Base-by-base conservation (phyloP, 2,888 invertebrate genomes). In the Tiliacea citrago region DNA sequence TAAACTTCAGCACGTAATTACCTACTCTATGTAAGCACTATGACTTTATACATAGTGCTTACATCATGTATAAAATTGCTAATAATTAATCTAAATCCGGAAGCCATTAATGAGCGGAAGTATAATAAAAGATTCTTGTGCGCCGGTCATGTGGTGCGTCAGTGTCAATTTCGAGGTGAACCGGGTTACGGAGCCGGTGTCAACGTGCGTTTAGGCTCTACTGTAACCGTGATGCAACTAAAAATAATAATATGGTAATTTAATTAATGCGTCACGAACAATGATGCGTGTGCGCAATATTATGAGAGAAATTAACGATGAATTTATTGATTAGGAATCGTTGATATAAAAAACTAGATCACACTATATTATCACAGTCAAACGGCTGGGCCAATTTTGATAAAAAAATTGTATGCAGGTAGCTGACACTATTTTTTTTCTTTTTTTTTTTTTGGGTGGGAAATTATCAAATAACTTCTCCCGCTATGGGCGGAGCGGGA, bases 141-240 rank as follows among this genome's bases (percentile, higher is more conserved):
- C 71, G 65, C 73, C 42, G 58, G 73, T 74, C 73, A 72, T 82
- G 78, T 77, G 71, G 75, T 71, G 49, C 74, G 53, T 70, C 88
- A 91, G 89, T 91, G 91, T 85, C 89, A 81, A 68, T 60, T 60
- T 35, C 88, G 86, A 91, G 91, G 91, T 83, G 61, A 91, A 79
- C 91, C 0, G 66, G 87, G 57, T 51, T 65, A 49, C 45, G 39
- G 35, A 21, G 79, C 74, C 60, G 62, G 60, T 79, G 79, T 79
- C 83, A 81, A 75, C 74, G 45, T 49, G 49, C 74, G 60, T 62
- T 67, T 61, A 58, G 51, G 63, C 35, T 49, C 13, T 42, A 35
- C 47, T 76, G 55, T 74, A 65, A 72, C 73, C 39, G 16, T 83
- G 76, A 79, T 82, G 84, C 72, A 84, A 86, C 29, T 72, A 29